These are phyloP conservation scores for Thera obeliscata DNA, from an alignment of 2,888 invertebrate genomes.

Conservation along the genomic window DNA sequence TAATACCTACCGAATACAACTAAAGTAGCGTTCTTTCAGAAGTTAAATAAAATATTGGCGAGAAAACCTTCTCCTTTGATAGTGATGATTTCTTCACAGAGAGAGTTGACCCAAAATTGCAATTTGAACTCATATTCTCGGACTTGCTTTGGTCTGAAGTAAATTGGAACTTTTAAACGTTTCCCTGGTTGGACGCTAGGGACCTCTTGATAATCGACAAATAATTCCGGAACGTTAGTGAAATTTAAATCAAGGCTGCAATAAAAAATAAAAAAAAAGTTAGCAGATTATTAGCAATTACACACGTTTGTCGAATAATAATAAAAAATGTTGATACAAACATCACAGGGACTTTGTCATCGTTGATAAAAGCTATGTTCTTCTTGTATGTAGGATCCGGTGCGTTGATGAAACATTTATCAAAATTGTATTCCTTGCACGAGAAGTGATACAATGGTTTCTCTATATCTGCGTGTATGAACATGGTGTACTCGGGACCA, in stretches of 20 bases:
- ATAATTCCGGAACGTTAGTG: slow-evolving; percentile 77
- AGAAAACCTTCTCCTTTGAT: slow-evolving; percentile 83
- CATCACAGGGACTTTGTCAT: slow-evolving; percentile 66
- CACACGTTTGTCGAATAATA: not conserved
- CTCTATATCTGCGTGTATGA: slow-evolving; percentile 84
- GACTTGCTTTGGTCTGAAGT: slow-evolving; percentile 83
- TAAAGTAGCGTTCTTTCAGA: not conserved
- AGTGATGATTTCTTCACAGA: slow-evolving; percentile 75
- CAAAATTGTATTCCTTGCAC: slow-evolving; percentile 86
- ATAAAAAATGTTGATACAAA: slow-evolving; percentile 33
- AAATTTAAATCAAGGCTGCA: slow-evolving; percentile 82
- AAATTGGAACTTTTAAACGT: slow-evolving; percentile 75
- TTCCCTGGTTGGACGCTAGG: slow-evolving; percentile 68
- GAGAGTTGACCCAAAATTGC: slow-evolving; percentile 82
- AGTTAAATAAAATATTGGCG: not conserved
- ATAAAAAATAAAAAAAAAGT: slow-evolving; percentile 26
- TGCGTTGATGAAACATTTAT: slow-evolving; percentile 86
- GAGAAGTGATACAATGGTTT: slow-evolving; percentile 86
- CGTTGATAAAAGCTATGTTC: slow-evolving; percentile 65
- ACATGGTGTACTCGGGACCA: slow-evolving; percentile 86
- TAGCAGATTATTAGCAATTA: not conserved
- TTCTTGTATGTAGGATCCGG: slow-evolving; percentile 76
- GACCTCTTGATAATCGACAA: slow-evolving; percentile 71
- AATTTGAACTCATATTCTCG: slow-evolving; percentile 79
- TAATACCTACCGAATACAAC: not conserved